Conservation (phyloP, 1,140 invertebrate species). For the Drosophila carrolli region DNA sequence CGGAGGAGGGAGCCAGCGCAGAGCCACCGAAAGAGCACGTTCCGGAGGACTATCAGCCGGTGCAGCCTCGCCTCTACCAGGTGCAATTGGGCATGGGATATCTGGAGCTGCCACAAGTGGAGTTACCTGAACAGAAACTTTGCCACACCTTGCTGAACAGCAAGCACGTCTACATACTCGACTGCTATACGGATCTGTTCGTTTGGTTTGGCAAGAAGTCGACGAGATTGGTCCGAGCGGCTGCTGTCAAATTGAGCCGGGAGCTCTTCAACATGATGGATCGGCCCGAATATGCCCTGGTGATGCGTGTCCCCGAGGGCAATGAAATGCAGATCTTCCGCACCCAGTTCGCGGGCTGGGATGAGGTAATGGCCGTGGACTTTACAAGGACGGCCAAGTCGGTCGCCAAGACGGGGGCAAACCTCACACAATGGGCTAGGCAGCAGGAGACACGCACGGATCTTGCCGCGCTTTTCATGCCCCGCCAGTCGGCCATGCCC, state of each 20-base stretch:
- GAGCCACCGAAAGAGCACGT: slow-evolving; percentile 89
- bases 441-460: slow-evolving; percentile 96
- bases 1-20: slow-evolving; percentile 70
- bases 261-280: slow-evolving; percentile 97
- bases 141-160: slow-evolving; percentile 92
- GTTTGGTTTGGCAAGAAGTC: slow-evolving; percentile 99
- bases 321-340: slow-evolving; percentile 96
- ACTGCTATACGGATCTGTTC: slow-evolving; percentile 98
- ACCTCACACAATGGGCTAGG: slow-evolving; percentile 96
- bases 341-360: slow-evolving; percentile 98
- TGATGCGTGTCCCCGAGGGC: slow-evolving; percentile 95
- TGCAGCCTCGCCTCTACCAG: slow-evolving; percentile 94
- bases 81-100: slow-evolving; percentile 99
- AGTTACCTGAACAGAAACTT: slow-evolving; percentile 91
- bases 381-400: slow-evolving; percentile 99
- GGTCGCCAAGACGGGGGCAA: slow-evolving; percentile 97
- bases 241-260: slow-evolving; percentile 97
- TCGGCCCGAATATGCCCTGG: slow-evolving; percentile 94
- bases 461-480: slow-evolving; percentile 97
- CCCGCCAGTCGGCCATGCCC: slow-evolving; percentile 95
- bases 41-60: slow-evolving; percentile 90
- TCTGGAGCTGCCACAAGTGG: slow-evolving; percentile 98
- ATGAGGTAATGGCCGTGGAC: slow-evolving; percentile 99
- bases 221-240: slow-evolving; percentile 96
- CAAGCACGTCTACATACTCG: slow-evolving; percentile 98